Percentiles rank a stretch among this genome's conserved stretches.
Evolutionary conservation across 2,113 vertebrate species (phyloP).

Genomic region (Origma solitaria): DNA sequence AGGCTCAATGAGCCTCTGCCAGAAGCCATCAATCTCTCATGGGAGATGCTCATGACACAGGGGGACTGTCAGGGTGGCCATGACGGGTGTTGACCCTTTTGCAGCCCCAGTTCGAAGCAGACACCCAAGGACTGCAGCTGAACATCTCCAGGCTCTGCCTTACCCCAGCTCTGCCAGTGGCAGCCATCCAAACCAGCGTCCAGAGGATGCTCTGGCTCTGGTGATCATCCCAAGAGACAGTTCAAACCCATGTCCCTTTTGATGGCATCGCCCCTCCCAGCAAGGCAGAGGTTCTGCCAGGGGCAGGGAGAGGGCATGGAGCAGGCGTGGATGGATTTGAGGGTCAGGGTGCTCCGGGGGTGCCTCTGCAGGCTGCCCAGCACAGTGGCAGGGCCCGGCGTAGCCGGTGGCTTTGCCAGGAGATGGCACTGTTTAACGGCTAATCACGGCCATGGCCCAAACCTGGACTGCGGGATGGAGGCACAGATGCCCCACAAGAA

Average conservation of each 20-base stretch:
- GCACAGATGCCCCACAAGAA: rapidly evolving
- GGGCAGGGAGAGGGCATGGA: neutral
- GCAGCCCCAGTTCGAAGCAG: neutral
- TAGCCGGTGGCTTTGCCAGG: constrained; percentile 25
- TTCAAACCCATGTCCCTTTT: rapidly evolving
- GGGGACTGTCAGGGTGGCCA: neutral
- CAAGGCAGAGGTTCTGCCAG: neutral
- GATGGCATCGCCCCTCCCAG: neutral
- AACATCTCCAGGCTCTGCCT: neutral
- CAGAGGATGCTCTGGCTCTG: neutral
- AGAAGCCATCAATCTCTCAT: neutral
- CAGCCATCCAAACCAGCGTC: neutral
- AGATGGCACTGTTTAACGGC: constrained; percentile 61
- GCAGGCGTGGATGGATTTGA: neutral
- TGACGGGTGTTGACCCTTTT: neutral
- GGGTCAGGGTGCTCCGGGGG: neutral
- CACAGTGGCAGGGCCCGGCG: rapidly evolving
- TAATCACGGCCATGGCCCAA: neutral
- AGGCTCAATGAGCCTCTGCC: neutral
- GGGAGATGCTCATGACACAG: rapidly evolving
- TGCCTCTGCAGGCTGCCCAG: rapidly evolving
- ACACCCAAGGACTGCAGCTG: neutral
- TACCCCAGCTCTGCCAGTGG: rapidly evolving
- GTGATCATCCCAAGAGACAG: rapidly evolving
- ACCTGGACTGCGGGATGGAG: rapidly evolving